Evolutionary conservation across 2,888 invertebrate genomes (phyloP), one percentile per base, ranked within the genome.

Genomic region (Lasioglossum morio): DNA sequence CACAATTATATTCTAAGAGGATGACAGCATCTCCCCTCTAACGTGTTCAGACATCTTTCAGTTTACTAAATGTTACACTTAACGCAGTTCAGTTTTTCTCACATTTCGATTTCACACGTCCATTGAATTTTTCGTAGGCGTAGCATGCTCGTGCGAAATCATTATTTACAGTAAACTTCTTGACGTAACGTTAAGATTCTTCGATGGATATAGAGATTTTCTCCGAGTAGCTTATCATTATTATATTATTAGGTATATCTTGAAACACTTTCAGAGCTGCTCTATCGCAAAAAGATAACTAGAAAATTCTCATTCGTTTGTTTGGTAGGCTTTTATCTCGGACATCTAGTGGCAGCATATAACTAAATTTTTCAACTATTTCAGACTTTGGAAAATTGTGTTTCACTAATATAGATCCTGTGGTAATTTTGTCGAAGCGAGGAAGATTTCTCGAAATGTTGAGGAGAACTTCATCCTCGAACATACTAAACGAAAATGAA

Each of bases 101-200:
- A 72, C 53, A 2, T 40, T 48, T 78, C 27, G 40, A 70, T 40
- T 72, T 70, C 19, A 60, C 37, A 43, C 43, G 57, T 82, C 46
- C 40, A 57, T 23, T 63, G 23, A 84, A 79, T 75, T 83, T 12
- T 75, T 16, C n/a, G 16, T 85, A 75, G 77, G n/a, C 72, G 16
- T 53, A 83, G 66, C 53, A 30, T 70, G 70, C 23, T 84, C 72
- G 27, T 76, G 72, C 81, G 76, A 73, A 81, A 53, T 48, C 48
- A n/a, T 43, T 82, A 23, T 70, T 76, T 73, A 69, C 23, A 34
- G 12, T 70, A 53, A 43, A 63, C 53, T 63, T 10, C 66, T 77
- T 77, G 82, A 69, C 34, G 14, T 40, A 72, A 43, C 23, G 30
- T 82, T 73, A 48, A 84, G 66, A 69, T 78, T 23, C 74, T 60